Conservation (phyloP, 1,140 invertebrate species). For the Brachionus asplanchnoidis region DNA sequence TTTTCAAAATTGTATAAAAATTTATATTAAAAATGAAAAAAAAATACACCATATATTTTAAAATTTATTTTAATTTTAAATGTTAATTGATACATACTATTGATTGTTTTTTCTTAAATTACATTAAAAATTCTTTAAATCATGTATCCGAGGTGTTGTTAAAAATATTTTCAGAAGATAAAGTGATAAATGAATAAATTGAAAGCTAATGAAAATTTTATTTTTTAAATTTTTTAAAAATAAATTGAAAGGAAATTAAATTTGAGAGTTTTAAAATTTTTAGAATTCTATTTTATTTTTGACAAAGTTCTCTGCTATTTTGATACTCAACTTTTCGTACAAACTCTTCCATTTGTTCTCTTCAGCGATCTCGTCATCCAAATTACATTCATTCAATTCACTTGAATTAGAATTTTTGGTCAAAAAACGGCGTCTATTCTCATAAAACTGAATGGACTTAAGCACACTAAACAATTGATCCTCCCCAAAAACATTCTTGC, state of each 20-base stretch:
- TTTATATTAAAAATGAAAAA: no score
- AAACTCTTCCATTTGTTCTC: constrained; percentile 9
- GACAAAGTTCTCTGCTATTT: constrained; percentile 13
- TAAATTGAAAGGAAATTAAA: neutral
- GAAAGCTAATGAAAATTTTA: neutral
- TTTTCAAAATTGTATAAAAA: no score
- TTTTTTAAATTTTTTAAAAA: neutral
- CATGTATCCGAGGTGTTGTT: no score
- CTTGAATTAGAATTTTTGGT: neutral
- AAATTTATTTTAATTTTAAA: no score
- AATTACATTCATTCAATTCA: neutral
- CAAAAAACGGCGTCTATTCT: neutral
- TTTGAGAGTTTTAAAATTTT: neutral
- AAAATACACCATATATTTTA: no score
- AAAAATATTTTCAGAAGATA: no score
- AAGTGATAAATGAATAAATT: no score
- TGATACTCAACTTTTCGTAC: neutral
- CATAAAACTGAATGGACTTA: constrained; percentile 5
- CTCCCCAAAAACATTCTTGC: constrained; percentile 10
- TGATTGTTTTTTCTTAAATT: no score
- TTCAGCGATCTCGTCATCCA: neutral
- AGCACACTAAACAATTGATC: neutral
- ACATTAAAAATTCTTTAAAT: no score
- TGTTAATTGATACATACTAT: no score
- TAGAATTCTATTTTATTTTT: constrained; percentile 21